Percentiles rank a stretch among this genome's conserved stretches.
These are phyloP conservation scores for Brienomyrus longianalis DNA, from an alignment of 2,113 vertebrate species.

Conservation along the genomic window DNA sequence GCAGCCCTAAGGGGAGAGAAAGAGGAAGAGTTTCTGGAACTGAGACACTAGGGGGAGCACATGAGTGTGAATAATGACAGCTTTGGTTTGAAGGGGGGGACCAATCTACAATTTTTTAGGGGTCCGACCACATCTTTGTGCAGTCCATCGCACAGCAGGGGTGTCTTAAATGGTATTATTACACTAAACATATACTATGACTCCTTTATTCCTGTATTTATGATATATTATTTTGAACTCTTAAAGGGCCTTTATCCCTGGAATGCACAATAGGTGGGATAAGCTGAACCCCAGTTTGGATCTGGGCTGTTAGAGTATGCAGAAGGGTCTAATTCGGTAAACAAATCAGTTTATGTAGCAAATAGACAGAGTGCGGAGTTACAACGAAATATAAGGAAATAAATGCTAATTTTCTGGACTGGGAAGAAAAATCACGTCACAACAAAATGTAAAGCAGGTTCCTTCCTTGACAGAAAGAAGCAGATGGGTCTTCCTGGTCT, in stretches of 20 bases:
- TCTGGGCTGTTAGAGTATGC: background rate
- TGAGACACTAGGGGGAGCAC: background rate
- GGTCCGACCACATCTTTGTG: background rate
- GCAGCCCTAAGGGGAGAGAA: background rate
- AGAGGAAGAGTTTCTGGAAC: background rate
- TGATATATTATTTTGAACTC: background rate
- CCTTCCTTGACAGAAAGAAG: background rate
- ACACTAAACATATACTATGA: background rate
- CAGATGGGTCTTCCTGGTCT: background rate
- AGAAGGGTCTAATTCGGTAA: background rate
- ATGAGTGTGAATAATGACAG: background rate
- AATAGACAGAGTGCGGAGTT: background rate
- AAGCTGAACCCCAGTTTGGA: background rate
- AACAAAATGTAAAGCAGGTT: background rate
- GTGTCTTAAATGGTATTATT: background rate
- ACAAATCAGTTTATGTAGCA: background rate
- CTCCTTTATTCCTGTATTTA: background rate
- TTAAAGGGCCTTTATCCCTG: background rate
- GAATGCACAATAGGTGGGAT: background rate
- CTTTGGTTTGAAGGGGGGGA: background rate
- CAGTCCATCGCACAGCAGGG: background rate
- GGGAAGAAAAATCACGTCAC: background rate
- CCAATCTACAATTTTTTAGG: background rate
- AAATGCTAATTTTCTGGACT: background rate
- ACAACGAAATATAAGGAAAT: background rate